Conservation (phyloP, 2,888 invertebrate genomes). For the Oithona nana region DNA sequence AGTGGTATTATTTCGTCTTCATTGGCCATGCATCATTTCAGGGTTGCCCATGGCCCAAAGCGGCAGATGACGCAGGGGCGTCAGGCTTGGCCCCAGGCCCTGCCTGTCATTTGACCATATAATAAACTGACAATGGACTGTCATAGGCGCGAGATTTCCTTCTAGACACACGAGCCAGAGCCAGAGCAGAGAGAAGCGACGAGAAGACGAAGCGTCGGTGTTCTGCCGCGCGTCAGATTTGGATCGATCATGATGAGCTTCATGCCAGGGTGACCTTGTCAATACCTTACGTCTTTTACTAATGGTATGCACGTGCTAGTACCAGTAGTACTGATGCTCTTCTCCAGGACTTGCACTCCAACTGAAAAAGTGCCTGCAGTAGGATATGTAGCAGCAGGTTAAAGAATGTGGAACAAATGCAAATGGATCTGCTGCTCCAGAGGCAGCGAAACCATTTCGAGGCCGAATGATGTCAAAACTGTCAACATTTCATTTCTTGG, state of each 20-base stretch:
- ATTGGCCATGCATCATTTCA: neutral
- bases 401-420: neutral
- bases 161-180: neutral
- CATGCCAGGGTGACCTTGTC: neutral
- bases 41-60: neutral
- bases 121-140: neutral
- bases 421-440: too few species aligned
- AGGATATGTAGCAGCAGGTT: neutral
- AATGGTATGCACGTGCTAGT: neutral
- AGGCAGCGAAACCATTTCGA: too few species aligned
- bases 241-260: neutral
- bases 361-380: too few species aligned
- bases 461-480: too few species aligned
- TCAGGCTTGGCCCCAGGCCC: neutral
- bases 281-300: neutral
- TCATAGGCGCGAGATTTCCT: too few species aligned
- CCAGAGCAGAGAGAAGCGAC: too few species aligned
- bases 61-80: neutral
- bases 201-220: too few species aligned
- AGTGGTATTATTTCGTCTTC: neutral
- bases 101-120: neutral
- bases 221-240: neutral
- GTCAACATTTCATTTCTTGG: too few species aligned
- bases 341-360: too few species aligned
- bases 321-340: too few species aligned